Percentiles rank a stretch among this genome's conserved stretches.
Evolutionary conservation across 2,888 invertebrate species (phyloP).

Genomic region (Drosophila fungiperda): DNA sequence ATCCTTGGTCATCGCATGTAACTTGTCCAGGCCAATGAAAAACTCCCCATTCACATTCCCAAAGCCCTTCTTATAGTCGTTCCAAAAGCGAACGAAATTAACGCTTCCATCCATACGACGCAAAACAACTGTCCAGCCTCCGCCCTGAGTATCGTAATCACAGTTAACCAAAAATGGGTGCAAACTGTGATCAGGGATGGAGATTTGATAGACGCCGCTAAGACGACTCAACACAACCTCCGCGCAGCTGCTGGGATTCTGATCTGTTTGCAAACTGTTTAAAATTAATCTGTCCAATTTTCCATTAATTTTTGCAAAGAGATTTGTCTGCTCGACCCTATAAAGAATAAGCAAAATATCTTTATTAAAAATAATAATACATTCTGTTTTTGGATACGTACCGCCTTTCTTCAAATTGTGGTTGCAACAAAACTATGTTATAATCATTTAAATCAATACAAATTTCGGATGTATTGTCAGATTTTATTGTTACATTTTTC

Average conservation of each 20-base stretch:
- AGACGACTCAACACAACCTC: slow-evolving; percentile 48
- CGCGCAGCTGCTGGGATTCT: slow-evolving; percentile 58
- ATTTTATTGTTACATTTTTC: slow-evolving; percentile 33
- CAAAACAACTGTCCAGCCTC: slow-evolving; percentile 90
- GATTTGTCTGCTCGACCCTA: neutral
- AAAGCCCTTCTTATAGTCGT: slow-evolving; percentile 87
- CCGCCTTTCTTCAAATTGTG: slow-evolving; percentile 26
- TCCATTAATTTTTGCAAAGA: slow-evolving; percentile 2
- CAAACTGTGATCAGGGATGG: slow-evolving; percentile 85
- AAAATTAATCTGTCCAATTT: slow-evolving; percentile 3
- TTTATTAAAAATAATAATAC: neutral
- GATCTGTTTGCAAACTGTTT: neutral
- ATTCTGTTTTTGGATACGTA: slow-evolving; percentile 3
- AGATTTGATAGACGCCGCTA: slow-evolving; percentile 87
- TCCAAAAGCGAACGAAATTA: slow-evolving; percentile 88
- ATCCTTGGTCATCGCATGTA: slow-evolving; percentile 85
- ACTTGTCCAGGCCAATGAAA: slow-evolving; percentile 89
- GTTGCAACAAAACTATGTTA: neutral
- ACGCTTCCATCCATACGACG: slow-evolving; percentile 88
- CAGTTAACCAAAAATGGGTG: slow-evolving; percentile 87
- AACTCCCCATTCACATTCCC: slow-evolving; percentile 90
- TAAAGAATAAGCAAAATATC: neutral
- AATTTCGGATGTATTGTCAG: slow-evolving; percentile 26
- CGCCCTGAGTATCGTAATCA: slow-evolving; percentile 86
- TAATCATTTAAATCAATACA: slow-evolving; percentile 19